Evolutionary conservation across 1,140 invertebrate genomes (phyloP), one percentile per base, ranked within the genome.

Genomic region (Magallana gigas): DNA sequence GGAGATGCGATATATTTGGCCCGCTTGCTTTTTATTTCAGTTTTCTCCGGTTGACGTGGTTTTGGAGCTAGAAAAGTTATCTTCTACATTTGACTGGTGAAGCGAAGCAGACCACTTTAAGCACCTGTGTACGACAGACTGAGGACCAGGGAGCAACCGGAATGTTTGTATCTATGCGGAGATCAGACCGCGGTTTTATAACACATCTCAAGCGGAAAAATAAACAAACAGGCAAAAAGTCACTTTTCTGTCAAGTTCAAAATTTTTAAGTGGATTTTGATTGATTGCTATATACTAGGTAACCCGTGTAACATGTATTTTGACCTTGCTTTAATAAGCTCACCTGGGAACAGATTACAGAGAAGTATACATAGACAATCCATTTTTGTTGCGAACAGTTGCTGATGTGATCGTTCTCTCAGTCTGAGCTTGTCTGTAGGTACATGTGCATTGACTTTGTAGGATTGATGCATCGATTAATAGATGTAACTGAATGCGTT

Each of bases 21-120:
- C 68, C 68, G 68, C 60, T 64, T 64, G 60, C 23, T 76, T 76
- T 76, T 76, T 76, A 76, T 76, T 76, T 76, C 68, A 76, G 68
- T 76, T 76, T 76, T 76, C 68, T 76, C 23, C 68, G 68, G 68
- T 76, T 76, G 68, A 76, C 23, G 68, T 29, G 68, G 29, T 76
- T 76, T 76, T 23, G 68, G 14, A 76, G 68, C 23, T 76, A 76
- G 68, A 76, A 48, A 29, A 76, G 68, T 76, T 76, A 76, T 76
- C 68, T 29, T 76, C 68, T 8, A 76, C 68, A 29, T 76, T 76
- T 76, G 68, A 76, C 68, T 29, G 23, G 7, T 29, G 68, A 9
- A 29, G 68, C 29, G 68, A 23, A 48, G 36, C 29, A 76, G 23
- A 8, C 23, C 16, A 12, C 23, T 76, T 29, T 76, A 18, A 18